These are phyloP conservation scores for Benthochromis sp. DNA, from an alignment of 2,113 vertebrate genomes.

Conservation along the genomic window DNA sequence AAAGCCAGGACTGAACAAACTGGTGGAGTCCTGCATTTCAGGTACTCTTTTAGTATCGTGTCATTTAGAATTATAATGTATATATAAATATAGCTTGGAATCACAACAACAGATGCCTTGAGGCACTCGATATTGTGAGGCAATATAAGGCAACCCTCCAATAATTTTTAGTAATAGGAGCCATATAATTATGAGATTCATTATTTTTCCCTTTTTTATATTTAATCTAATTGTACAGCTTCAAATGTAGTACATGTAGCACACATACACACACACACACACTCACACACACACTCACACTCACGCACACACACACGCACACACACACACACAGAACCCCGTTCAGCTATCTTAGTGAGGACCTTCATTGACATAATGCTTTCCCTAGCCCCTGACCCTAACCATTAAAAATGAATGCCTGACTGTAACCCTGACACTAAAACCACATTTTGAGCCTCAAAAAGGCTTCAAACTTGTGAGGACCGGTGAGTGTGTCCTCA, in stretches of 20 bases:
- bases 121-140: not conserved
- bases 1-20: not conserved
- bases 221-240: not conserved
- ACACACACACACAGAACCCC: not conserved
- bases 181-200: not conserved
- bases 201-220: not conserved
- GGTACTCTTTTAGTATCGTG: not conserved
- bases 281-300: rapidly evolving
- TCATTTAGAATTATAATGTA: not conserved
- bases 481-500: not conserved
- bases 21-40: not conserved
- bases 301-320: rapidly evolving
- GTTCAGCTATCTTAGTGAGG: too few species aligned
- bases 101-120: not conserved
- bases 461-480: not conserved
- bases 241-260: not conserved
- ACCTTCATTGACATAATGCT: too few species aligned
- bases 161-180: not conserved
- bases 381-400: too few species aligned
- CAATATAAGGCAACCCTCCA: not conserved
- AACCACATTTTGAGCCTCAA: not conserved
- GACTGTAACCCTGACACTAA: not conserved
- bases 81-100: not conserved
- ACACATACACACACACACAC: not conserved
- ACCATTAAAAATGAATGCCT: too few species aligned